Percentiles rank a stretch among this genome's conserved stretches.
phyloP scores from a whole-genome alignment of 2,797 vertebrate genomes.

The Balearica regulorum region DNA sequence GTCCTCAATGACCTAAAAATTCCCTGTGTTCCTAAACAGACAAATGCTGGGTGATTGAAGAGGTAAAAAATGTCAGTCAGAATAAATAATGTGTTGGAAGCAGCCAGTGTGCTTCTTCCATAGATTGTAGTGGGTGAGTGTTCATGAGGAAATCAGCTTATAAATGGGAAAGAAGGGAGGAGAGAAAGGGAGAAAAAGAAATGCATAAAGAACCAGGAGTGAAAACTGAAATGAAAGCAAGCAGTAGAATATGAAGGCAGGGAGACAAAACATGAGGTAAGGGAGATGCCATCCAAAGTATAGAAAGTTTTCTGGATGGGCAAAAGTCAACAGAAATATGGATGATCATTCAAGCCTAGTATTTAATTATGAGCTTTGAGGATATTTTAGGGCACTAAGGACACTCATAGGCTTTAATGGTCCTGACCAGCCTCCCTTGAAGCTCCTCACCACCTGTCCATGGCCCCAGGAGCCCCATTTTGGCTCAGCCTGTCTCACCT shows the following conservation, averaged over 20 bases:
- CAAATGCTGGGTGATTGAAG: neutral
- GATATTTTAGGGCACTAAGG: neutral
- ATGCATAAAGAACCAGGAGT: neutral
- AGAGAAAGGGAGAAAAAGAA: neutral
- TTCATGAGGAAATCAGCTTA: neutral
- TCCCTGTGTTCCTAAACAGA: neutral
- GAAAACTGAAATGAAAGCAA: neutral
- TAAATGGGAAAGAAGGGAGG: neutral
- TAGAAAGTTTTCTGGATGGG: neutral
- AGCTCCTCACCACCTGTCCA: neutral
- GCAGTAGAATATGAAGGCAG: neutral
- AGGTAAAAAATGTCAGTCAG: neutral
- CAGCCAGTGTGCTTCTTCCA: neutral
- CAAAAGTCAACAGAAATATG: neutral
- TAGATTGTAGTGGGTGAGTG: neutral
- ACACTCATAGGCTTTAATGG: neutral
- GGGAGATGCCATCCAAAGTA: neutral
- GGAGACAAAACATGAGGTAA: neutral
- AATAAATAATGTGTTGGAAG: neutral
- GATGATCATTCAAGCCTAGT: accelerated
- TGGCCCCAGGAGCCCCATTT: neutral
- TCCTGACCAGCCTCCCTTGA: neutral
- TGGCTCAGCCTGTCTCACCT: neutral
- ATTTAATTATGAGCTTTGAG: neutral
- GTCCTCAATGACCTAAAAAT: neutral